These are phyloP conservation scores for Himalopsyche phryganea DNA, from an alignment of 1,140 invertebrate genomes.

Conservation along the genomic window DNA sequence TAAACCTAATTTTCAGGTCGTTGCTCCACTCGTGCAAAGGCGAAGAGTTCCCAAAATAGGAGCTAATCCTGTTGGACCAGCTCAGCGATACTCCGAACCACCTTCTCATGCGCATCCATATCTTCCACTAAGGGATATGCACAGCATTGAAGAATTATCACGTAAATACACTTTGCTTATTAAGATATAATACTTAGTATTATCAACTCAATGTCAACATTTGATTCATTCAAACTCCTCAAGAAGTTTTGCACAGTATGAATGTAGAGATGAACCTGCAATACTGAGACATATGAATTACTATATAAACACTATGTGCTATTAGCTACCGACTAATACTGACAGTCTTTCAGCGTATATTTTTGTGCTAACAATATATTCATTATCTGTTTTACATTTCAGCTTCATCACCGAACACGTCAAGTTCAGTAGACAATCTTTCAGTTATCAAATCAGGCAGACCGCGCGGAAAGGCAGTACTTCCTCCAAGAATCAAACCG, in stretches of 20 bases:
- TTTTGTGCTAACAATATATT: too few relatives aligned
- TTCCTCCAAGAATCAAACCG: constrained; percentile 63
- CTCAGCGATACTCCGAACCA: constrained; percentile 58
- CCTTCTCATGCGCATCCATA: constrained; percentile 52
- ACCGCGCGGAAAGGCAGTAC: constrained; percentile 65
- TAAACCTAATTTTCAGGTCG: constrained; percentile 41
- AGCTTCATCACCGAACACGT: constrained; percentile 54
- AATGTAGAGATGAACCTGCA: too few relatives aligned
- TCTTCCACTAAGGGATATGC: constrained; percentile 51
- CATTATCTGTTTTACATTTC: constrained; percentile 14
- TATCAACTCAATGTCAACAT: not conserved
- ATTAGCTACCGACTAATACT: too few relatives aligned
- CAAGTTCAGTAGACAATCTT: constrained; percentile 69
- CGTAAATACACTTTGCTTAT: constrained; percentile 39
- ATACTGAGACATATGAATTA: too few relatives aligned
- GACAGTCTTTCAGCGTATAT: too few relatives aligned
- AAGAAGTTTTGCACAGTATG: too few relatives aligned
- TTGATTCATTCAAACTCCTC: not conserved
- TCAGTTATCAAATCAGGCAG: constrained; percentile 51
- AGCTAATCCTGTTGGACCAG: constrained; percentile 39
- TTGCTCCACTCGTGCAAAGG: constrained; percentile 45
- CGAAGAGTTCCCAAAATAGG: constrained; percentile 44
- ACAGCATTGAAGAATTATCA: constrained; percentile 52
- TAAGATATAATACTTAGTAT: not conserved
- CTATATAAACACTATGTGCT: too few relatives aligned